phyloP scores from a whole-genome alignment of 2,888 invertebrate species.

The Sabellastarte sp. region DNA sequence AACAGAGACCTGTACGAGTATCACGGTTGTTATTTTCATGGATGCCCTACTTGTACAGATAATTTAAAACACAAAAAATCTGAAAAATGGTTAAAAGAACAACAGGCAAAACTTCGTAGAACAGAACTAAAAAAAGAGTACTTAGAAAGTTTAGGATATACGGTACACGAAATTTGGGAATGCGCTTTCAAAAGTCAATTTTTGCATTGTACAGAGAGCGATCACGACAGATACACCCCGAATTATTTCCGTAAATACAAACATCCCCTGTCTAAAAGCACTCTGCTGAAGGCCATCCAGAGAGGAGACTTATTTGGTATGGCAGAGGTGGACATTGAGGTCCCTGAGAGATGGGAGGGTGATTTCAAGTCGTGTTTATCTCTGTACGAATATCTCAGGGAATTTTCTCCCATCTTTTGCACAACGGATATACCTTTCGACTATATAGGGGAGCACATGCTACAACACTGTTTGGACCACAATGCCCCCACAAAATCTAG shows the following conservation, averaged over 20 bases:
- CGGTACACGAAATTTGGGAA: slow-evolving; percentile 22
- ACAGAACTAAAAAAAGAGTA: neutral
- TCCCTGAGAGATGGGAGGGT: neutral
- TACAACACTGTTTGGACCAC: neutral
- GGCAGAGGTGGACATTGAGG: neutral
- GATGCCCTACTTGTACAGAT: too few species aligned
- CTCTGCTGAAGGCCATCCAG: neutral
- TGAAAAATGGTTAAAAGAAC: too few species aligned
- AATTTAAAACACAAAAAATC: too few species aligned
- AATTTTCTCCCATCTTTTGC: slow-evolving; percentile 10
- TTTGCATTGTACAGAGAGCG: neutral
- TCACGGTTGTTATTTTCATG: slow-evolving; percentile 25
- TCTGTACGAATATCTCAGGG: slow-evolving; percentile 2
- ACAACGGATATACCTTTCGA: slow-evolving; percentile 5
- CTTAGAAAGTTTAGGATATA: slow-evolving; percentile 9
- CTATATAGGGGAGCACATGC: slow-evolving; percentile 6
- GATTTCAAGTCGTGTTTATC: neutral
- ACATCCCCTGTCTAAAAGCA: neutral
- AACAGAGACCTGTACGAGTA: slow-evolving; percentile 19
- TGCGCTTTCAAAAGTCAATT: neutral
- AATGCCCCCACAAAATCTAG: neutral
- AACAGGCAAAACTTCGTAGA: slow-evolving; percentile 2
- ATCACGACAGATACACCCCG: neutral
- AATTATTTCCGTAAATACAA: neutral
- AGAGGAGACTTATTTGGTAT: neutral